Evolutionary conservation across 1,140 invertebrate species (phyloP).

Genomic region (Ephestia elutella): DNA sequence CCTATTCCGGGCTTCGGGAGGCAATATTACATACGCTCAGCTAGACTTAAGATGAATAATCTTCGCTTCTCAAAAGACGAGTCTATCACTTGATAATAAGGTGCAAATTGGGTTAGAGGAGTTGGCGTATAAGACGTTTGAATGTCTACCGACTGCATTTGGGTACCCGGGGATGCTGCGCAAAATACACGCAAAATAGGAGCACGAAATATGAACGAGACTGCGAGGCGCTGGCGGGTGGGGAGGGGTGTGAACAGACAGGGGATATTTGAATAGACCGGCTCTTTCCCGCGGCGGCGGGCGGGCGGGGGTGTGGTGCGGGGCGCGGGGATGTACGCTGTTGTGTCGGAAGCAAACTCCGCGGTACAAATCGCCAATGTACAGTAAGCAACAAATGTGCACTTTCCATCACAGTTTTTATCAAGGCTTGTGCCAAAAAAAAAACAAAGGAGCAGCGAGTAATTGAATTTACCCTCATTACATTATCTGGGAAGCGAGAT

Average conservation of each 20-base stretch:
- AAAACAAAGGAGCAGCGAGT: slow-evolving; percentile 56
- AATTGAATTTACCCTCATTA: slow-evolving; percentile 70
- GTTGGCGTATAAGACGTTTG: slow-evolving; percentile 35
- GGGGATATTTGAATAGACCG: slow-evolving; percentile 71
- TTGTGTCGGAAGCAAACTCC: slow-evolving; percentile 49
- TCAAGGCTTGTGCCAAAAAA: slow-evolving; percentile 38
- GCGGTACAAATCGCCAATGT: slow-evolving; percentile 63
- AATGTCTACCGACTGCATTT: slow-evolving; percentile 56
- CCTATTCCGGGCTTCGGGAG: slow-evolving; percentile 71
- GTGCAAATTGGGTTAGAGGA: slow-evolving; percentile 21
- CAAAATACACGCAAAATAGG: slow-evolving; percentile 74
- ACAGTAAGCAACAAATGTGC: slow-evolving; percentile 61
- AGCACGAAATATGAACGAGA: slow-evolving; percentile 74
- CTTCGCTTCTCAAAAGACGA: slow-evolving; percentile 8
- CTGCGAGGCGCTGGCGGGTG: slow-evolving; percentile 70
- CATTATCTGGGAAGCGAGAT: slow-evolving; percentile 65
- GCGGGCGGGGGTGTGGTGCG: slow-evolving; percentile 27
- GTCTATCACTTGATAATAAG: slow-evolving; percentile 20
- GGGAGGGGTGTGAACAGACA: slow-evolving; percentile 65
- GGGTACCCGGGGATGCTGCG: slow-evolving; percentile 74
- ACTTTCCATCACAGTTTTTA: slow-evolving; percentile 63
- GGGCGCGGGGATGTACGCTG: slow-evolving; percentile 24
- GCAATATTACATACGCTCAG: slow-evolving; percentile 28
- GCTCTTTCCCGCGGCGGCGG: slow-evolving; percentile 46
- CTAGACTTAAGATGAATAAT: slow-evolving; percentile 28